phyloP scores from a whole-genome alignment of 2,888 invertebrate genomes.

The Tillus elongatus region DNA sequence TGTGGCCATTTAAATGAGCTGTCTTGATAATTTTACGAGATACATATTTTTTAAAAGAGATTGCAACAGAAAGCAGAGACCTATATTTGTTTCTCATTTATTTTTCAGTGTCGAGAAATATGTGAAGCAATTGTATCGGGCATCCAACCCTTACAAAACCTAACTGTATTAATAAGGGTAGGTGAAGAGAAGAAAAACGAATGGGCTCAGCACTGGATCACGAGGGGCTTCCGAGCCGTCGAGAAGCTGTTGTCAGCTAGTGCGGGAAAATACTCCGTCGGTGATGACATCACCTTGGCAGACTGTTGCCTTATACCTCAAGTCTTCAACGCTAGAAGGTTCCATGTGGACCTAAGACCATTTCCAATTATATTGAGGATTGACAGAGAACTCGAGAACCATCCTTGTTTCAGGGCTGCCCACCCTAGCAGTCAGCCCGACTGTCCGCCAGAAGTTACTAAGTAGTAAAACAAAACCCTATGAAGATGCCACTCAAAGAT shows the following conservation, averaged over 20 bases:
- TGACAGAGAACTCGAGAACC: conserved; percentile 73
- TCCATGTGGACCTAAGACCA: conserved; percentile 82
- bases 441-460: conserved; percentile 81
- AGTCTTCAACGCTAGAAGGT: conserved; percentile 88
- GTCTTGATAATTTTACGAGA: too few relatives aligned
- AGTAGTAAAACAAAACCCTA: conserved; percentile 44
- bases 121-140: conserved; percentile 88
- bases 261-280: conserved; percentile 87
- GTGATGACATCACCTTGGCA: conserved; percentile 87
- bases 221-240: conserved; percentile 78
- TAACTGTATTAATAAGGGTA: conserved; percentile 76
- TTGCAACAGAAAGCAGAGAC: too few relatives aligned
- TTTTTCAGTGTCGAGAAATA: conserved; percentile 61
- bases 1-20: too few relatives aligned
- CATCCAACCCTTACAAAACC: conserved; percentile 93
- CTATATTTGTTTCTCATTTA: too few relatives aligned
- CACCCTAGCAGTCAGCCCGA: conserved; percentile 91
- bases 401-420: conserved; percentile 84
- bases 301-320: conserved; percentile 95
- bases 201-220: conserved; percentile 92
- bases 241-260: conserved; percentile 76
- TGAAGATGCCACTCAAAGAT: too few relatives aligned
- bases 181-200: conserved; percentile 83
- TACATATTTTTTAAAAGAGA: too few relatives aligned
- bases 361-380: conserved; percentile 86